Percentiles rank a stretch among this genome's conserved stretches.
Evolutionary conservation across 2,888 invertebrate species (phyloP).

Genomic region (Ormyrus pomaceus): DNA sequence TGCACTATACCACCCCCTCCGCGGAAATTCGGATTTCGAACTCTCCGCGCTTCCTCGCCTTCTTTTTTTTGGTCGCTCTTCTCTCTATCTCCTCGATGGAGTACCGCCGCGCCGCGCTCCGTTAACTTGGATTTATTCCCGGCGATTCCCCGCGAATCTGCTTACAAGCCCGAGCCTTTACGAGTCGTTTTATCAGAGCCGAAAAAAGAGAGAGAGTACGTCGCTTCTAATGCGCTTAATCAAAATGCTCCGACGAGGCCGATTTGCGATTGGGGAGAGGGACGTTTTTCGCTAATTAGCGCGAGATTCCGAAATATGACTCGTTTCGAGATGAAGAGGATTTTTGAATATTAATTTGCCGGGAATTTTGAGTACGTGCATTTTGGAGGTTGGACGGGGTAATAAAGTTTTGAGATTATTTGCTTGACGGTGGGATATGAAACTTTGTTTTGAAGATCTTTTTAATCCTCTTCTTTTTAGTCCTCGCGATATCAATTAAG

Average conservation of each 20-base stretch:
- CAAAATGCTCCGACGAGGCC: not conserved
- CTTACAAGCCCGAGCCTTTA: slow-evolving; percentile 33
- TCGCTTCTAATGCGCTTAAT: slow-evolving; percentile 6
- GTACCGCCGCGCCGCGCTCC: not conserved
- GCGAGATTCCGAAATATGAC: too few relatives aligned
- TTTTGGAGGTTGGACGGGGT: too few relatives aligned
- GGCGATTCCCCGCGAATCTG: slow-evolving; percentile 42
- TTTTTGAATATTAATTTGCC: too few relatives aligned
- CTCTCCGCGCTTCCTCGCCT: not conserved
- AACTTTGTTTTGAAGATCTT: too few relatives aligned
- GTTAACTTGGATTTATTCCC: slow-evolving; percentile 42
- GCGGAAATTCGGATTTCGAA: slow-evolving; percentile 29
- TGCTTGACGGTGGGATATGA: too few relatives aligned
- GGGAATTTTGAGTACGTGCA: too few relatives aligned
- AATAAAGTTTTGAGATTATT: too few relatives aligned
- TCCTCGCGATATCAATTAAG: too few relatives aligned
- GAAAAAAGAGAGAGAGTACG: not conserved
- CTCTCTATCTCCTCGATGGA: not conserved
- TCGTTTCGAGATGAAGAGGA: too few relatives aligned
- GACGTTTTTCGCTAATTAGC: too few relatives aligned
- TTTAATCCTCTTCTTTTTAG: too few relatives aligned
- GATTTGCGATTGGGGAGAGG: too few relatives aligned
- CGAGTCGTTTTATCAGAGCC: slow-evolving; percentile 28
- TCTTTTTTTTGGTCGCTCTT: not conserved
- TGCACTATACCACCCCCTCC: not conserved